A percentile compares a stretch with the other conserved stretches of the same genome.
These are phyloP conservation scores for Trematocara nigrifrons DNA, from an alignment of 2,113 vertebrate genomes.

Conservation along the genomic window DNA sequence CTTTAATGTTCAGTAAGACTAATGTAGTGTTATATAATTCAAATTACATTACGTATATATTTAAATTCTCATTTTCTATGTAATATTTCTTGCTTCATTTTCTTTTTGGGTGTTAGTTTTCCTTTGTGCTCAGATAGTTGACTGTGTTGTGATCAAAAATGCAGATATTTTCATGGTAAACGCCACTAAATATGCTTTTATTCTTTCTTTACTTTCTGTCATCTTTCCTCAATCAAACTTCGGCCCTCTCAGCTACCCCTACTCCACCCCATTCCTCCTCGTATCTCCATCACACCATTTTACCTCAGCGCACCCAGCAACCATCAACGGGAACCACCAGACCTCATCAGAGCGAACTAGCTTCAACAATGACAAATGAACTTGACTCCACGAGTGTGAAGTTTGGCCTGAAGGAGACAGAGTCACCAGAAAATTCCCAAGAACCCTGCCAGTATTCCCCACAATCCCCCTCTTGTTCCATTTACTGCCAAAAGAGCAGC, in stretches of 20 bases:
- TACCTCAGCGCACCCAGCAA: slow-evolving; percentile 17
- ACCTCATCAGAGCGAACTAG: slow-evolving; percentile 8
- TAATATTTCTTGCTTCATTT: not conserved
- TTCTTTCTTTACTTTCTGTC: not conserved
- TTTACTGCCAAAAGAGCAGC: slow-evolving; percentile 36
- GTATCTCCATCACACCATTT: slow-evolving; percentile 22
- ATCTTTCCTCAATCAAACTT: not conserved
- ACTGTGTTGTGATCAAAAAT: not conserved
- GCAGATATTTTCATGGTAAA: not conserved
- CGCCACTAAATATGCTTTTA: not conserved
- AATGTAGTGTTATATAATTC: not conserved
- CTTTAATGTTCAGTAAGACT: not conserved
- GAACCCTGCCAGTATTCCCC: slow-evolving; percentile 4
- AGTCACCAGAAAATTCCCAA: not conserved
- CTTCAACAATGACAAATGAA: not conserved
- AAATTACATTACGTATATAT: not conserved
- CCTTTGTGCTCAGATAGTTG: not conserved
- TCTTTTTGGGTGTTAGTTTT: fast-evolving
- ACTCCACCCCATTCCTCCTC: not conserved
- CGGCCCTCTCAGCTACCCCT: not conserved
- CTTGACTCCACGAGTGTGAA: not conserved
- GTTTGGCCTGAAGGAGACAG: slow-evolving; percentile 2
- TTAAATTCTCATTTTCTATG: not conserved
- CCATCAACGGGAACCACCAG: slow-evolving; percentile 2
- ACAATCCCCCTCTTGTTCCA: slow-evolving; percentile 35